phyloP scores from a whole-genome alignment of 1,140 invertebrate genomes.

The Parasteatoda tepidariorum region DNA sequence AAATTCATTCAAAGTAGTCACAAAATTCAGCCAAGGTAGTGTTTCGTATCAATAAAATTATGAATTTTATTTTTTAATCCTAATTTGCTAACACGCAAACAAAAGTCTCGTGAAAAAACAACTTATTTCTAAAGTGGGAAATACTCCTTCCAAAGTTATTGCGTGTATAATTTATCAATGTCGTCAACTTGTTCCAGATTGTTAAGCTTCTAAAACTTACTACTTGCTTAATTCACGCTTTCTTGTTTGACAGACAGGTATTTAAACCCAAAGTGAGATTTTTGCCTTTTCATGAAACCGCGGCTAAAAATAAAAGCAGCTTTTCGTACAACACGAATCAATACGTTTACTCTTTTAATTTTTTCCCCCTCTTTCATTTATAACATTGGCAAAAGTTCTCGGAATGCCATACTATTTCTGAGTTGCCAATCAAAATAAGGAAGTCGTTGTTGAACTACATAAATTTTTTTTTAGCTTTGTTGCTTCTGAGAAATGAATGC shows the following conservation, averaged over 20 bases:
- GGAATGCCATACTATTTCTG: slow-evolving; percentile 27
- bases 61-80: too few species aligned
- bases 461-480: neutral
- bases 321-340: neutral
- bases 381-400: slow-evolving; percentile 20
- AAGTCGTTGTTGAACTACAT: slow-evolving; percentile 13
- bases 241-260: neutral
- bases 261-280: neutral
- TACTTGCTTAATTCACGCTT: neutral
- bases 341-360: neutral
- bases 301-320: neutral
- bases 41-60: too few species aligned
- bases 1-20: too few species aligned
- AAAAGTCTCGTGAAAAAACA: too few species aligned
- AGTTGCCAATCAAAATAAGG: slow-evolving; percentile 35
- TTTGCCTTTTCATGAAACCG: neutral
- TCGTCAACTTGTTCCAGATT: neutral
- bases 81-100: too few species aligned
- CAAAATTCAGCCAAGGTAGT: too few species aligned
- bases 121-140: too few species aligned
- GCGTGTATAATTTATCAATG: too few species aligned
- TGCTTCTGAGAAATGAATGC: too few species aligned
- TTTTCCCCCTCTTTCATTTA: neutral
- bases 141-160: neutral
- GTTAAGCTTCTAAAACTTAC: neutral